Percentiles rank a stretch among this genome's conserved stretches.
Conservation (phyloP, 1,140 invertebrate species). For the Amphibalanus amphitrite region DNA sequence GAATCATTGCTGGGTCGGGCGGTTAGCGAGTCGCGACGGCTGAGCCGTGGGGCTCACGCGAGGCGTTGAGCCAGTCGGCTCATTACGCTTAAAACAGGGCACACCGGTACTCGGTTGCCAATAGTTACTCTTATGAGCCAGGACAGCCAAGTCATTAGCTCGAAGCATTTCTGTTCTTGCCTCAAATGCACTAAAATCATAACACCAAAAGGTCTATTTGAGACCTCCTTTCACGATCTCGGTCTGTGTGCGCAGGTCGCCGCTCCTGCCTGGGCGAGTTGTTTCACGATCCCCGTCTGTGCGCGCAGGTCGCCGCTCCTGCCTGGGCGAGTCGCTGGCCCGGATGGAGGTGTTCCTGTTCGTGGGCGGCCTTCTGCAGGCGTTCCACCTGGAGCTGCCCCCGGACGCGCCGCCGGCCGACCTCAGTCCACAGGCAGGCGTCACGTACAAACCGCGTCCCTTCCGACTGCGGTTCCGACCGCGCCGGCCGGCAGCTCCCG, state of each 20-base stretch:
- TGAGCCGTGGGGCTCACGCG: constrained; percentile 80
- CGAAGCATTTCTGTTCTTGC: too few relatives aligned
- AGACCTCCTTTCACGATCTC: too few relatives aligned
- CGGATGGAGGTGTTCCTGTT: constrained; percentile 3
- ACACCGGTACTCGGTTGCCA: too few relatives aligned
- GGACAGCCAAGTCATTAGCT: too few relatives aligned
- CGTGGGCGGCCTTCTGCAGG: neutral
- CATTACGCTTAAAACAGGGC: too few relatives aligned
- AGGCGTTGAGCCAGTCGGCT: too few relatives aligned
- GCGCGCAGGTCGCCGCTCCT: neutral
- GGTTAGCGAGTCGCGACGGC: constrained; percentile 42
- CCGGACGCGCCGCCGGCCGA: neutral
- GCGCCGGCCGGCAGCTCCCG: too few relatives aligned
- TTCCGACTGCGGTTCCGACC: neutral
- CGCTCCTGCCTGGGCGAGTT: constrained; percentile 1
- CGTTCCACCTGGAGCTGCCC: neutral
- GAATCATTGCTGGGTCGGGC: constrained; percentile 23
- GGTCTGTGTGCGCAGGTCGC: neutral
- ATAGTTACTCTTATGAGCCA: too few relatives aligned
- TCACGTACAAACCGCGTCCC: neutral
- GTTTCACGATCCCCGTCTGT: too few relatives aligned
- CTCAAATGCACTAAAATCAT: too few relatives aligned
- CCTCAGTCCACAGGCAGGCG: neutral
- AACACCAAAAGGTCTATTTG: too few relatives aligned
- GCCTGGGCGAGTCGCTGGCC: constrained; percentile 2